Evolutionary conservation across 2,797 vertebrate species (phyloP).

Genomic region (Tapera naevia): DNA sequence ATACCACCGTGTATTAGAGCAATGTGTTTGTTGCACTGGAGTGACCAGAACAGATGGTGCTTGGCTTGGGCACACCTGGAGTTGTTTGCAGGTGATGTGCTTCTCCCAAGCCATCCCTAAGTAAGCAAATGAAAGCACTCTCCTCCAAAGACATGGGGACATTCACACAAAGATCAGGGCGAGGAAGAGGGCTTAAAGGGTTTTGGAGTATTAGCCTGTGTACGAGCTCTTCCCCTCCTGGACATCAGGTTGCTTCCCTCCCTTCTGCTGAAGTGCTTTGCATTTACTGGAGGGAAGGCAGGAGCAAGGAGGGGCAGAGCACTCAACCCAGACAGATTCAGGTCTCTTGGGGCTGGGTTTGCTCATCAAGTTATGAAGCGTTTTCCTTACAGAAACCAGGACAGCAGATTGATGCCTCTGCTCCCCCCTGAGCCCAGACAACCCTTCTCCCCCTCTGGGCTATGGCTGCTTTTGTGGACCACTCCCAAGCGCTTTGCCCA

Average conservation of each 20-base stretch:
- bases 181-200: background rate
- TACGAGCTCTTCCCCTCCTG: background rate
- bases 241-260: background rate
- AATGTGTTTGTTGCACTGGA: background rate
- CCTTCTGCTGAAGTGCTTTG: background rate
- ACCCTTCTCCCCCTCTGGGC: background rate
- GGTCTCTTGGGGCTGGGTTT: background rate
- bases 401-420: background rate
- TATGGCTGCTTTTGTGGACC: background rate
- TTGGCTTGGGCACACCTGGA: background rate
- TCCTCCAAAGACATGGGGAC: background rate
- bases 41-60: background rate
- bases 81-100: background rate
- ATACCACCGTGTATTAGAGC: rapidly evolving
- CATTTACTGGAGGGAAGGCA: background rate
- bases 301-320: background rate
- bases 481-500: background rate
- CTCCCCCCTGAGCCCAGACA: background rate
- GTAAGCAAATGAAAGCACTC: background rate
- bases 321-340: background rate
- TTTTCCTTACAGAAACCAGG: background rate
- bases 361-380: rapidly evolving
- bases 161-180: background rate
- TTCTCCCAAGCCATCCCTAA: background rate
- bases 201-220: background rate